Percentiles rank a stretch among this genome's conserved stretches.
Conservation (phyloP, 2,797 vertebrate genomes). For the Ispidina lecontei region DNA sequence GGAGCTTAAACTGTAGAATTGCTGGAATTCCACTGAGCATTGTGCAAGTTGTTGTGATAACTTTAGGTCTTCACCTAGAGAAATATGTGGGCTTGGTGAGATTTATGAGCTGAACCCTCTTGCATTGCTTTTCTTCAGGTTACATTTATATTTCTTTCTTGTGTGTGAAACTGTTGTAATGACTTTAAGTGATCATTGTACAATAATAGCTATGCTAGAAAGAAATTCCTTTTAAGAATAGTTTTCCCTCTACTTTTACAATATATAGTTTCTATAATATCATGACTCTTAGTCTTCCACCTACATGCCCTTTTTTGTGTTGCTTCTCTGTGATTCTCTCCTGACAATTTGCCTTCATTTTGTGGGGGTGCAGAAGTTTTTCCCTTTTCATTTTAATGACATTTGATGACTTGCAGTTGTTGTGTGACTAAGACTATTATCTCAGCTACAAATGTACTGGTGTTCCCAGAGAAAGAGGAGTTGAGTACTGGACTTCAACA, state of each 20-base stretch:
- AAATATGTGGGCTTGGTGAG: neutral
- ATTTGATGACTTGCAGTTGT: slow-evolving; percentile 17
- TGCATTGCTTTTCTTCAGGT: neutral
- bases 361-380: slow-evolving; percentile 24
- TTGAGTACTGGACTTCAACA: neutral
- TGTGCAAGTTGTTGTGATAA: neutral
- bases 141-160: neutral
- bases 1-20: neutral
- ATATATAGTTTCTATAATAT: neutral
- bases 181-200: neutral
- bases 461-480: neutral
- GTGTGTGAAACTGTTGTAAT: slow-evolving; percentile 21
- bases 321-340: neutral
- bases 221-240: slow-evolving; percentile 22
- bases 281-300: neutral
- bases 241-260: slow-evolving; percentile 8
- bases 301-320: neutral
- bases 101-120: neutral
- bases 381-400: neutral
- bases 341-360: slow-evolving; percentile 3
- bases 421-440: slow-evolving; percentile 4
- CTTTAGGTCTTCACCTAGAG: neutral
- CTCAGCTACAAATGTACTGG: neutral
- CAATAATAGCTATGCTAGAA: slow-evolving; percentile 2
- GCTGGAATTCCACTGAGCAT: neutral